Evolutionary conservation across 2,797 vertebrate species (phyloP), one percentile per base, ranked within the genome.

Genomic region (Percopsis omiscomaycus): DNA sequence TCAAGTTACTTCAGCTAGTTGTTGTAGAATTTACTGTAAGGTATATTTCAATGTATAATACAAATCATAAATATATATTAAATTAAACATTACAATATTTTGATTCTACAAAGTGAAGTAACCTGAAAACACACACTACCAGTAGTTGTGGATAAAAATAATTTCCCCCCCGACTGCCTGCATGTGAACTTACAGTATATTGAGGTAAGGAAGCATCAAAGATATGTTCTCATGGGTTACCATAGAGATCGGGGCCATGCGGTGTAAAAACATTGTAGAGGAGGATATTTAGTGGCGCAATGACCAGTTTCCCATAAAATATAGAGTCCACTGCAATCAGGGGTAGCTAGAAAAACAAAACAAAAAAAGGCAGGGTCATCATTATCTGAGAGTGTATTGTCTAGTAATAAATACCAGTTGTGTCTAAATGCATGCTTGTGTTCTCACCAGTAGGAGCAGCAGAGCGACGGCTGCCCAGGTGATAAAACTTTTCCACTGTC

Each of bases 171-270:
- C 32, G 32, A 37, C 6, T 37, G 3, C 32, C 32, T 37, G 32
- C 32, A 5, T 4, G 32, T 37, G 32, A 37, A 8, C 32, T 37
- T 37, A 37, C 32, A 37, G 32, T 5, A 37, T 37, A 37, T 3
- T 37, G 32, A 37, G 2, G 6, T 37, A 61, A 57, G 59, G 3
- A 69, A 1, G 52, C 9, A 51, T 30, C 11, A 55, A 49, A 16
- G 27, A 30, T 42, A 52, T 70, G 55, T n/a, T 58, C 12, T 54
- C 32, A 12, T 71, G 48, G 66, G 57, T 92, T 92, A 99, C 97
- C 97, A 28, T 98, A 99, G n/a, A 99, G 92, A 83, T 99, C 96
- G 0, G 97, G 98, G 63, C 98, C 98, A 12, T 99, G 97, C 55
- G 94, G 87, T 10, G 96, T 98, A 84, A 99, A 99, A 70, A 99